Evolutionary conservation across 2,113 vertebrate genomes (phyloP), one percentile per base, ranked within the genome.

Genomic region (Lota lota): DNA sequence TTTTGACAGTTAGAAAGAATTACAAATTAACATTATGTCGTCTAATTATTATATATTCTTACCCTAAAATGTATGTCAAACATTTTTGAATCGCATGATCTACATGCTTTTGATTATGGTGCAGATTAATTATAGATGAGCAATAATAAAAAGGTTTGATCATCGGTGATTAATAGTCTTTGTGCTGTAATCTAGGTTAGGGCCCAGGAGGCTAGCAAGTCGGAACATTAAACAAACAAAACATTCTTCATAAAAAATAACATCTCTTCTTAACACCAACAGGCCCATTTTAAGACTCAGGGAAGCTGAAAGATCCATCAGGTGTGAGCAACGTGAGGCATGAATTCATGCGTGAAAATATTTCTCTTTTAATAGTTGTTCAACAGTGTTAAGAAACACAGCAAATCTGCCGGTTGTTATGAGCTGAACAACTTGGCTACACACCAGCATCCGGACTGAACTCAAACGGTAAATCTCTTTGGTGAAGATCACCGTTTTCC

Each of bases 91-190:
- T 19, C 20, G 16, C 20, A 58, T n/a, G 11, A 19, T 60, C 21
- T 20, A 12, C 19, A 60, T 15, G n/a, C 12, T 8, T 60, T 86
- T 72, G 73, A 79, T 87, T 79, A 79, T 59, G 0, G 15, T 81
- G 64, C 61, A 63, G 36, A 80, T 90, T 58, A 62, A 87, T 88
- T 77, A 87, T 83, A 76, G 77, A 84, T 82, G 78, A 83, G 61
- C 54, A 63, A 77, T 87, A 88, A 85, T 88, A 86, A 88, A 87
- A 88, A 90, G 85, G 85, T 88, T 71, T 85, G 73, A 79, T 89
- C 81, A 82, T 91, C 81, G 90, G 90, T 89, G 88, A 90, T 91
- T 90, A 91, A 91, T 90, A 69, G 76, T 87, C 78, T 80, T 89
- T 86, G 79, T 86, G 76, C 72, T 79, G 79, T 83, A 90, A 91